A percentile compares a stretch with the other conserved stretches of the same genome.
phyloP scores from a whole-genome alignment of 2,113 vertebrate genomes.

The Solenodon paradoxus region DNA sequence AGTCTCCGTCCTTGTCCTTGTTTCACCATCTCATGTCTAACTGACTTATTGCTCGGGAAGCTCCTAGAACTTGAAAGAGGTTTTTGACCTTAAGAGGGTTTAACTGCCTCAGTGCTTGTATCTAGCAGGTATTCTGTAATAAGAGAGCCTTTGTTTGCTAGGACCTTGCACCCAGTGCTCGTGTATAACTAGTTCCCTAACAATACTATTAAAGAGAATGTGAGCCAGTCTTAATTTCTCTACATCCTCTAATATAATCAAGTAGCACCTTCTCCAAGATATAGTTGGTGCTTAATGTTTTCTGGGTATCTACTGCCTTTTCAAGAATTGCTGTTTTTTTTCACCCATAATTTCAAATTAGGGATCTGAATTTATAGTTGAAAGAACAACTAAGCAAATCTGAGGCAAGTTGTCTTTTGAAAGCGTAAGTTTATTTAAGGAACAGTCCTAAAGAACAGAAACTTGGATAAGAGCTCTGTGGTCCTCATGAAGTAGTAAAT shows the following conservation, averaged over 20 bases:
- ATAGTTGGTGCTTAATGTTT: neutral
- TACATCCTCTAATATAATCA: neutral
- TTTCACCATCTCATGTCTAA: too few relatives aligned
- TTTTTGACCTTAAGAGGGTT: too few relatives aligned
- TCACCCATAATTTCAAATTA: neutral
- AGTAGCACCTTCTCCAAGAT: neutral
- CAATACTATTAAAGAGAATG: neutral
- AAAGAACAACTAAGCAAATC: neutral
- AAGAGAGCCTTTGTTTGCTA: too few relatives aligned
- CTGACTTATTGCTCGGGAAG: too few relatives aligned
- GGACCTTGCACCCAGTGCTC: too few relatives aligned
- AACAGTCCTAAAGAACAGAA: neutral
- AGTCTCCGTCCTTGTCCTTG: too few relatives aligned
- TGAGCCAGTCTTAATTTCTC: neutral
- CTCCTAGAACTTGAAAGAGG: too few relatives aligned
- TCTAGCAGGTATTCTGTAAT: too few relatives aligned
- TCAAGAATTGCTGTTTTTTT: neutral
- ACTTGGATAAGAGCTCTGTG: neutral
- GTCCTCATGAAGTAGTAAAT: neutral
- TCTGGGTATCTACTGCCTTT: neutral
- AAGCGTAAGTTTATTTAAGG: neutral
- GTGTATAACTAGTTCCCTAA: too few relatives aligned
- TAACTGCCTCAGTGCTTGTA: too few relatives aligned
- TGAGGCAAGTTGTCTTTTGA: neutral
- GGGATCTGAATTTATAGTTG: neutral